Evolutionary conservation across 1,140 invertebrate species (phyloP), one percentile per base, ranked within the genome.

Genomic region (Formica exsecta): DNA sequence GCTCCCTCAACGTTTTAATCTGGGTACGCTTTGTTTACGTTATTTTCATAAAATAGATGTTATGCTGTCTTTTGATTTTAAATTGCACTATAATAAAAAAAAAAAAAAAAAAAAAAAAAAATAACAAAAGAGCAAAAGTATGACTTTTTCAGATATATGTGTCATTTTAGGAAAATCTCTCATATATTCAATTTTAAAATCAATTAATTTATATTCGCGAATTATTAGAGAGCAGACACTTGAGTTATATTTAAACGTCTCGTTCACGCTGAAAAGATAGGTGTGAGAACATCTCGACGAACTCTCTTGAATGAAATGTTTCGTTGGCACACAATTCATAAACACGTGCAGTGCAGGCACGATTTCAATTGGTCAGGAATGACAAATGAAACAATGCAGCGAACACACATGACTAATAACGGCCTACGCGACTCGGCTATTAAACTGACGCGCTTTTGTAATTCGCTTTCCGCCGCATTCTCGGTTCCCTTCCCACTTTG

Each of bases 1-100:
- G 97, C 91, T 96, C 97, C 93, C 95, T 97, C 87, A 98, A 98
- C 94, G 96, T 97, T 61, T 94, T 97, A 74, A 96, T 97, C 90
- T 98, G 97, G 97, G 97, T 98, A 95, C 95, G 25, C 0, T n/a
- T 19, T 41, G 2, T 44, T 57, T 36, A 38, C 16, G 16, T 59
- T 11, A 71, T 41, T 80, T 19, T 54, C 7, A 16, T 44, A 2
- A 11, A 41, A 25, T 6, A 19, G 8, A 22, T 2, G 6, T 29
- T 36, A 11, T 16, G 0, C 16, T 19, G 16, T 19, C 3, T 57
- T 73, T 38, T 16, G 29, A 25, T 38, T 73, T 1, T 54, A 44
- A 51, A 25, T 3, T 19, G 25, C 22, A 36, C 44, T 25, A 38
- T 61, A 22, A 61, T 38, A 13, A 25, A 3, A 59, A 59, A 22